Base-by-base conservation (phyloP, 2,888 invertebrate species). In the Ophion slaviceki region DNA sequence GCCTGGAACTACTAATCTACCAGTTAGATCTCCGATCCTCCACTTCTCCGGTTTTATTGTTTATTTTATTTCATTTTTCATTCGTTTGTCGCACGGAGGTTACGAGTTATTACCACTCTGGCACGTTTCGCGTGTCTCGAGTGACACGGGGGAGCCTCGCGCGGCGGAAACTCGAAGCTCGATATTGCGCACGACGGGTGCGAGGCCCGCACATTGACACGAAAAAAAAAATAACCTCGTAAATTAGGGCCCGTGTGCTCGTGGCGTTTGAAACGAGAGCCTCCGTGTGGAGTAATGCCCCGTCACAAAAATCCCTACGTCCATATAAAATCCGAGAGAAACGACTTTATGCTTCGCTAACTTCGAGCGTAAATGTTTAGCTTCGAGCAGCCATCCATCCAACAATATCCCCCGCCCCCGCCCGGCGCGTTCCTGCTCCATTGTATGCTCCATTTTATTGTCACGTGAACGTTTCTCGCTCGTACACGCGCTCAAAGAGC, bases 41-140 rank as follows among this genome's bases (percentile, higher is more conserved):
- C 32, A 36, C 75, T 70, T 82, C 14, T 24, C 28, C 70, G 82
- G 5, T 57, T 59, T 79, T 68, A 67, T 82, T 61, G 40, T 47
- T 88, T 90, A 90, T 91, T 89, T 88, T 88, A 76, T 85, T 84
- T 78, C 89, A 90, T 77, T 78, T 81, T 90, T 89, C 88, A 82
- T 85, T 87, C 82, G 87, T 85, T 89, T 84, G 88, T 88, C 87
- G 85, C 87, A 86, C 87, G 87, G 77, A 85, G 78, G 87, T 86
- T 47, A 88, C 89, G 78, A 87, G 80, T 86, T 88, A 89, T 89
- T 89, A 88, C 86, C 89, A 87, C 82, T 68, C 82, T 87, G 89
- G 90, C 89, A 87, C 90, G 91, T 91, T 89, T 82, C 89, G 67
- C 80, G 70, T 82, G 72, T 81, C 74, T 67, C 80, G 72, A 74